Base-by-base conservation (phyloP, 2,888 invertebrate genomes). In the Charanyca ferruginea region DNA sequence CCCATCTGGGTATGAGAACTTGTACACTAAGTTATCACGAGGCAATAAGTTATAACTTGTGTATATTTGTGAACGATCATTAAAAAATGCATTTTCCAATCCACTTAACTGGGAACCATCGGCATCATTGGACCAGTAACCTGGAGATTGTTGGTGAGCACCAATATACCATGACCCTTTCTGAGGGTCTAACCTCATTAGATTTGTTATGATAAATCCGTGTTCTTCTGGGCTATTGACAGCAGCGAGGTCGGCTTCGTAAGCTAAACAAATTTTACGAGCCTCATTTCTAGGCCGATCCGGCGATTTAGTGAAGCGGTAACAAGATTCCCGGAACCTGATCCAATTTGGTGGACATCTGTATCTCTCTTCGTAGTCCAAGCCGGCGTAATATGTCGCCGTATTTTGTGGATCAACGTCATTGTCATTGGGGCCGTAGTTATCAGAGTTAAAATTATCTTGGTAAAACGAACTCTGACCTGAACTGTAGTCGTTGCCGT, bases 301-400 rank as follows among this genome's bases (percentile, higher is more conserved):
- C 0, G 99, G 99, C 6, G 98, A 98, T 85, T 98, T 98, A 3
- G 98, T 98, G 86, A 99, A 99, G 57, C 98, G 97, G 89, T 98
- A 99, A 90, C 99, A 99, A 0, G 97, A 97, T 70, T 97, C 97
- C 76, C 97, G 96, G 87, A 96, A 98, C 35, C 97, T 96, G n/a
- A 97, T 92, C 99, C 99, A 99, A 89, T 98, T 96, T 59, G 97
- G 97, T 0, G 99, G 99, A 91, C 99, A 99, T 62, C 82, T 89
- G 73, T 93, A 94, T 52, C 94, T 86, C 73, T 95, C 94, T 52
- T 94, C 94, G 59, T 92, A 93, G 77, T 95, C 95, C 65, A 94
- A 85, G 2, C 93, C 93, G 11, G 94, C 94, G 58, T 95, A 94
- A 65, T 92, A 94, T 23, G 85, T 87, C 1, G 92, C 91, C 3